These are phyloP conservation scores for Dasyprocta punctata DNA, from an alignment of 2,113 vertebrate species.

Conservation along the genomic window DNA sequence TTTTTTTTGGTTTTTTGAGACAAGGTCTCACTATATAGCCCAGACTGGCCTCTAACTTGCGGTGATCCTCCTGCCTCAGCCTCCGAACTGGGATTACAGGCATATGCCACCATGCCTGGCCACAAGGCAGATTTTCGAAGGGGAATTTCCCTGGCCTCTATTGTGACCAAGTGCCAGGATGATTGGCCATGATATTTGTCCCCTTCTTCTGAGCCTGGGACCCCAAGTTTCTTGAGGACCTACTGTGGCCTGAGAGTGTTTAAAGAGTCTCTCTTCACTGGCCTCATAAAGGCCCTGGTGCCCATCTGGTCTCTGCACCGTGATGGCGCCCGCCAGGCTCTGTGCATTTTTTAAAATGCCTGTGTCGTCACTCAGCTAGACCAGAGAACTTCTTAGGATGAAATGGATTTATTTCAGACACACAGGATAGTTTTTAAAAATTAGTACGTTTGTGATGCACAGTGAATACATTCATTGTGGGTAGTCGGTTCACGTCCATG, in stretches of 20 bases:
- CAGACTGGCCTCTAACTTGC: no score
- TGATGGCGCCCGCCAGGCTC: not conserved
- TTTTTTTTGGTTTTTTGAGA: no score
- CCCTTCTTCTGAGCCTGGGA: not conserved
- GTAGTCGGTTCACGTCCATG: not conserved
- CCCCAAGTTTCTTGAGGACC: not conserved
- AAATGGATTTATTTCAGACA: not conserved
- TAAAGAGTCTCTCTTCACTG: not conserved
- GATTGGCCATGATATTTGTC: fast-evolving
- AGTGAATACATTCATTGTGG: not conserved
- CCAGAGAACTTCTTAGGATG: not conserved
- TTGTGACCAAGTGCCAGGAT: not conserved
- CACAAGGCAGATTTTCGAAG: not conserved
- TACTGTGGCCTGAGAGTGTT: fast-evolving
- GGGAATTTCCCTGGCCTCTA: not conserved
- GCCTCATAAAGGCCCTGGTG: not conserved
- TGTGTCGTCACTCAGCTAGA: not conserved
- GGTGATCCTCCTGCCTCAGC: no score
- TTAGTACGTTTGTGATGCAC: not conserved
- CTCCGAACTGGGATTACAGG: no score
- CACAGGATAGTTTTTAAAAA: not conserved
- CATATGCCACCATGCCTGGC: no score
- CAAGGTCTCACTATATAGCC: no score
- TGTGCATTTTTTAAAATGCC: not conserved
- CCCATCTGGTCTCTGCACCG: not conserved